These are phyloP conservation scores for Galago senegalensis DNA, from an alignment of 2,797 vertebrate species.

Conservation along the genomic window DNA sequence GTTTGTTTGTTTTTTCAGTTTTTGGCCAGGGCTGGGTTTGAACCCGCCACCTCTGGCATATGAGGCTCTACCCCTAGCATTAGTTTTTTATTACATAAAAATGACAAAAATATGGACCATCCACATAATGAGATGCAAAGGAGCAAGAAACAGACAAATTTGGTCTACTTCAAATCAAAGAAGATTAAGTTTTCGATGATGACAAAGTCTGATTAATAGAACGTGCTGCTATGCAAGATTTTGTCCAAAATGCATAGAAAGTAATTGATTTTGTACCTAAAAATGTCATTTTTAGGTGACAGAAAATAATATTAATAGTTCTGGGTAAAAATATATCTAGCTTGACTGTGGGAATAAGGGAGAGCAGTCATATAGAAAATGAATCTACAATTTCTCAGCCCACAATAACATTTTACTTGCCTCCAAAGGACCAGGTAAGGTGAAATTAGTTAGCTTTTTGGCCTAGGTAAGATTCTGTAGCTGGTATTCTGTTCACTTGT, in stretches of 20 bases:
- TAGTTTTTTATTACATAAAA: no score
- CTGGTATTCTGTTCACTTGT: neutral
- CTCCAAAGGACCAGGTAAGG: neutral
- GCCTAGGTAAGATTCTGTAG: neutral
- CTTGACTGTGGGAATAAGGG: no score
- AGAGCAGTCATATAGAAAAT: no score
- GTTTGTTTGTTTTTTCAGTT: no score
- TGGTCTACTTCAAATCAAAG: neutral
- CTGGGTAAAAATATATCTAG: no score
- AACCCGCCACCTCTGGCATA: no score
- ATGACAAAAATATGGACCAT: neutral
- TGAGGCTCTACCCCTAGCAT: no score
- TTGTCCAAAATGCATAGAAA: neutral
- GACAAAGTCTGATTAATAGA: neutral
- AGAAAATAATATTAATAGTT: neutral
- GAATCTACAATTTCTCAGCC: no score
- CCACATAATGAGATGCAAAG: neutral
- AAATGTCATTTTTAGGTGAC: neutral
- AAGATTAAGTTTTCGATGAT: neutral
- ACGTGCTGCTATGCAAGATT: neutral
- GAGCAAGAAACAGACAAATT: neutral
- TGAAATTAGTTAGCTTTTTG: neutral
- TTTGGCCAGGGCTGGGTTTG: no score
- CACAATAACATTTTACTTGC: neutral
- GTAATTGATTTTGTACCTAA: neutral